Evolutionary conservation across 2,113 vertebrate species (phyloP), one percentile per base, ranked within the genome.

Genomic region (Gila orcuttii): DNA sequence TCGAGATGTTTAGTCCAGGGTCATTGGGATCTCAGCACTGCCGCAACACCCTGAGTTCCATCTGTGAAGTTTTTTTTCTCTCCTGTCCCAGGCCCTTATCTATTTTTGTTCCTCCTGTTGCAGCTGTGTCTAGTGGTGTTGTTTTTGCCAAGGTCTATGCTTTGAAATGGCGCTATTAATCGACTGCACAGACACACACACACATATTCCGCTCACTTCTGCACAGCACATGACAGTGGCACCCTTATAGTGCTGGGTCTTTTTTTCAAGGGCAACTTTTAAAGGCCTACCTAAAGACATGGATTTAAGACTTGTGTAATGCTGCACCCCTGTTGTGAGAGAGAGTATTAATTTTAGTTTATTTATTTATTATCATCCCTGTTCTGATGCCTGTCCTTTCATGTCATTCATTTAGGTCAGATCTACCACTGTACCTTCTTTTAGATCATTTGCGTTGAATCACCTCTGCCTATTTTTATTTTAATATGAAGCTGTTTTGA

Each of bases 361-460:
- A 68, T 68, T 82, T 13, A 68, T 68, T 82, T 69, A 69, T 82
- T 82, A 82, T 36, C 6, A 82, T 36, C 11, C 79, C 10, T 47
- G 39, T 81, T 81, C 79, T 64, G 57, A 79, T 13, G 33, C 57
- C 77, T n/a, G 76, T 79, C 36, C 5, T 6, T 55, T 60, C 11
- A 15, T n/a, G 39, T 50, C n/a, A 2, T 75, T 77, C 6, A 7
- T 57, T 33, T 78, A 55, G 75, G 28, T 74, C 23, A 25, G 71
- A 47, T 59, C 52, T 59, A 9, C 12, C 21, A 4, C 75, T 78
- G 28, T 23, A 33, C 10, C 28, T 12, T 79, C 19, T 60, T 42
- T 79, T 23, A 79, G 55, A 60, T 19, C 19, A 64, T 64, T n/a
- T 45, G 39, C 15, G 1, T 60, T 17, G 33, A 47, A 47, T 25